These are phyloP conservation scores for Torymus texanus DNA, from an alignment of 2,888 invertebrate genomes.

Conservation along the genomic window DNA sequence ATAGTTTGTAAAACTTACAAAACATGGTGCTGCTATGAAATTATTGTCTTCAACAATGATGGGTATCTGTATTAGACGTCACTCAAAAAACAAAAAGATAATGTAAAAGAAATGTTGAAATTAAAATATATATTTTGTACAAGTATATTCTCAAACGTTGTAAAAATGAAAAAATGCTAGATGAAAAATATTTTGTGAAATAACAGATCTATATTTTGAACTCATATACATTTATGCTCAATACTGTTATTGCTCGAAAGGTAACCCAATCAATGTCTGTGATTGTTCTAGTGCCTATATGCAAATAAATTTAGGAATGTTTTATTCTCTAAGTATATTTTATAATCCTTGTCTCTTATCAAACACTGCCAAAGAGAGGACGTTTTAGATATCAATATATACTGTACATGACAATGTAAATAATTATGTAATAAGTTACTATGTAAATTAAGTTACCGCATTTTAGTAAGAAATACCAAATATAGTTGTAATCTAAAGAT, in stretches of 20 bases:
- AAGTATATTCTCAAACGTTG: too few relatives aligned
- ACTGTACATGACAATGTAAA: slow-evolving; percentile 48
- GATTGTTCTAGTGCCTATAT: slow-evolving; percentile 72
- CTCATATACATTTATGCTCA: slow-evolving; percentile 1
- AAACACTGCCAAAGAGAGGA: slow-evolving; percentile 55
- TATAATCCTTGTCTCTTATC: slow-evolving; percentile 45
- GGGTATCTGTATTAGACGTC: not conserved
- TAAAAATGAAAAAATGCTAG: too few relatives aligned
- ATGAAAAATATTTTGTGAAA: too few relatives aligned
- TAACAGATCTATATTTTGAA: not conserved
- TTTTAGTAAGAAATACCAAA: slow-evolving; percentile 43
- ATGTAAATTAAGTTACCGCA: slow-evolving; percentile 46
- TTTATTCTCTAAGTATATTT: not conserved
- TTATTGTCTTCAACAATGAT: slow-evolving; percentile 5
- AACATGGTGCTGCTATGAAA: too few relatives aligned
- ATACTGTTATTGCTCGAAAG: slow-evolving; percentile 25
- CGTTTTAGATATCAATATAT: slow-evolving; percentile 25
- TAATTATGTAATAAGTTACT: slow-evolving; percentile 21
- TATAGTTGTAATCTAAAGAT: slow-evolving; percentile 31
- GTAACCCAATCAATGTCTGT: slow-evolving; percentile 66
- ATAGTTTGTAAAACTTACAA: too few relatives aligned
- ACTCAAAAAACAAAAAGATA: too few relatives aligned
- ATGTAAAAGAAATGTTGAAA: too few relatives aligned
- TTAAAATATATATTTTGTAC: too few relatives aligned
- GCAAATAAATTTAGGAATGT: slow-evolving; percentile 55